A percentile compares a stretch with the other conserved stretches of the same genome.
phyloP scores from a whole-genome alignment of 2,888 invertebrate genomes.

The Ornithoptera priamus region DNA sequence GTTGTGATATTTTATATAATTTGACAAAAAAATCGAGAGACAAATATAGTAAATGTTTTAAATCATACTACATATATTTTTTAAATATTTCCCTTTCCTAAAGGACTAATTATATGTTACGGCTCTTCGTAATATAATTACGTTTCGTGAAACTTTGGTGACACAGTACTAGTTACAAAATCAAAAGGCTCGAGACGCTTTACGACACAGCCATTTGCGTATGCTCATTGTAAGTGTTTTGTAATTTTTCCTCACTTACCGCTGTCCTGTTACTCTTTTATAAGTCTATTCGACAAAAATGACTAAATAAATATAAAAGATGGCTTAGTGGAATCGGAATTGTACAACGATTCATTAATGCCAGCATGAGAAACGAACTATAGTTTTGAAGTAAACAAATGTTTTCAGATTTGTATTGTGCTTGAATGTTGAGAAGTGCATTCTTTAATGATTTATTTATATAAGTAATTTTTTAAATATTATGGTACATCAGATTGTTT shows the following conservation, averaged over 20 bases:
- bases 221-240: constrained; percentile 18
- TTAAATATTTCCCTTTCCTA: neutral
- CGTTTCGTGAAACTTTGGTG: constrained; percentile 5
- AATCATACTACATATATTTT: no score
- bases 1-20: no score
- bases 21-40: no score
- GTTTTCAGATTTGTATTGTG: neutral
- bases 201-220: constrained; percentile 26
- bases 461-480: no score
- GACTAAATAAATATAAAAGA: constrained; percentile 1
- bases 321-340: neutral
- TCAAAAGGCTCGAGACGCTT: constrained; percentile 2
- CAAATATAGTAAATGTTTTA: no score
- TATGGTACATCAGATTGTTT: no score
- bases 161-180: constrained; percentile 20
- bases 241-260: constrained; percentile 21
- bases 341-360: neutral
- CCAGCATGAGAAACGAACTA: neutral
- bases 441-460: no score
- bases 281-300: neutral
- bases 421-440: no score
- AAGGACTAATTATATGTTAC: neutral
- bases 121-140: neutral
- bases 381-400: neutral
- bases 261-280: constrained; percentile 1